Percentiles rank a stretch among this genome's conserved stretches.
Conservation (phyloP, 1,140 invertebrate genomes). For the Stegodyphus dumicola region DNA sequence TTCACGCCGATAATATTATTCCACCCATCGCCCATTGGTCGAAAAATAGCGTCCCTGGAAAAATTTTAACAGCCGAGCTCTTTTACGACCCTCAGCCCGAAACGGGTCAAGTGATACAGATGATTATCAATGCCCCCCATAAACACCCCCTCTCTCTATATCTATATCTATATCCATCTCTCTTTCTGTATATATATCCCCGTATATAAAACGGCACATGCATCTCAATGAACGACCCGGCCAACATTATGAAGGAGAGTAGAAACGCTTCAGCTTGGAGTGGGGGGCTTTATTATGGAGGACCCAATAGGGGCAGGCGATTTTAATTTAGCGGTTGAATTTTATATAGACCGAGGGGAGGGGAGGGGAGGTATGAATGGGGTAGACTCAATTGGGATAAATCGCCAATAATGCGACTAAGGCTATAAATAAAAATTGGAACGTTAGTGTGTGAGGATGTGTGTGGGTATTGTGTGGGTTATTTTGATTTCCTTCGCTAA, state of each 20-base stretch:
- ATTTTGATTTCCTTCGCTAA: constrained; percentile 4
- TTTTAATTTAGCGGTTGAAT: constrained; percentile 7
- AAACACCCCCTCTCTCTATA: background rate
- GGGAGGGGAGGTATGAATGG: background rate
- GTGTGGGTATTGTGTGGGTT: background rate
- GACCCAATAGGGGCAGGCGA: background rate
- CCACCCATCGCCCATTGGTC: no score
- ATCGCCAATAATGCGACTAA: no score
- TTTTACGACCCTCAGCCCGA: background rate
- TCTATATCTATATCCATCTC: background rate
- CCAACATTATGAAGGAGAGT: no score
- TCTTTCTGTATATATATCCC: background rate
- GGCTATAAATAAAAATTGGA: background rate
- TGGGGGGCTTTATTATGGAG: background rate
- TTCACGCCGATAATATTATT: no score
- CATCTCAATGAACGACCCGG: no score
- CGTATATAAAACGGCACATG: background rate
- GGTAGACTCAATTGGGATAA: no score
- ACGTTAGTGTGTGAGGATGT: background rate
- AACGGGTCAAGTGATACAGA: constrained; percentile 6
- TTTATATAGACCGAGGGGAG: background rate
- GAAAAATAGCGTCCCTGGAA: background rate
- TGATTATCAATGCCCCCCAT: background rate
- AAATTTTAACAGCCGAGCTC: background rate
- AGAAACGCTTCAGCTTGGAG: background rate